Conservation (phyloP, 2,888 invertebrate species). For the Luperina nickerlii region DNA sequence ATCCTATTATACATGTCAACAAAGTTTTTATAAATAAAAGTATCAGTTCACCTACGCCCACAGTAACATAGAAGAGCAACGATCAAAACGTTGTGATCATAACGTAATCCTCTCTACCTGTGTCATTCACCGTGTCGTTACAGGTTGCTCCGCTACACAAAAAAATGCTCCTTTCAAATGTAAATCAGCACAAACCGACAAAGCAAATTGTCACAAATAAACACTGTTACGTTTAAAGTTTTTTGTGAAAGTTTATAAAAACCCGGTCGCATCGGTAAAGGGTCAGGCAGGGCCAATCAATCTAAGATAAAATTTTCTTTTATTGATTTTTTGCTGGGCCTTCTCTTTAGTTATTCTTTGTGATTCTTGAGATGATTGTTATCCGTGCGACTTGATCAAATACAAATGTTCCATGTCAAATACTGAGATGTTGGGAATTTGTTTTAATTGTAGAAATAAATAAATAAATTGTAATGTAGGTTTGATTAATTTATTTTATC, state of each 20-base stretch:
- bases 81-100: slow-evolving; percentile 76
- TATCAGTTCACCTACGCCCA: slow-evolving; percentile 4
- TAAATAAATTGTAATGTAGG: slow-evolving; percentile 44
- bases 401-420: slow-evolving; percentile 76
- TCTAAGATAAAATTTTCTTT: slow-evolving; percentile 88
- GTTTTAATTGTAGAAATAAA: slow-evolving; percentile 55
- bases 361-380: slow-evolving; percentile 84
- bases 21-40: slow-evolving; percentile 5
- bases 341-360: slow-evolving; percentile 77
- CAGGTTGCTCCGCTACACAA: slow-evolving; percentile 86
- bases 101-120: slow-evolving; percentile 79
- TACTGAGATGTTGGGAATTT: slow-evolving; percentile 46
- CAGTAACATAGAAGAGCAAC: slow-evolving; percentile 51
- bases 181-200: slow-evolving; percentile 89
- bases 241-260: slow-evolving; percentile 87
- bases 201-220: slow-evolving; percentile 91
- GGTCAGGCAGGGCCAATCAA: slow-evolving; percentile 89
- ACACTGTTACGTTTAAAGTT: slow-evolving; percentile 88
- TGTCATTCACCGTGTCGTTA: slow-evolving; percentile 88
- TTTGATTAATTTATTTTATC: slow-evolving; percentile 8
- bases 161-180: slow-evolving; percentile 87
- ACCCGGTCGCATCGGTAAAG: slow-evolving; percentile 84
- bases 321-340: slow-evolving; percentile 82
- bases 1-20: neutral
- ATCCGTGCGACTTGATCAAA: slow-evolving; percentile 82